Evolutionary conservation across 2,113 vertebrate genomes (phyloP), one percentile per base, ranked within the genome.

Genomic region (Chloropsis cyanopogon): DNA sequence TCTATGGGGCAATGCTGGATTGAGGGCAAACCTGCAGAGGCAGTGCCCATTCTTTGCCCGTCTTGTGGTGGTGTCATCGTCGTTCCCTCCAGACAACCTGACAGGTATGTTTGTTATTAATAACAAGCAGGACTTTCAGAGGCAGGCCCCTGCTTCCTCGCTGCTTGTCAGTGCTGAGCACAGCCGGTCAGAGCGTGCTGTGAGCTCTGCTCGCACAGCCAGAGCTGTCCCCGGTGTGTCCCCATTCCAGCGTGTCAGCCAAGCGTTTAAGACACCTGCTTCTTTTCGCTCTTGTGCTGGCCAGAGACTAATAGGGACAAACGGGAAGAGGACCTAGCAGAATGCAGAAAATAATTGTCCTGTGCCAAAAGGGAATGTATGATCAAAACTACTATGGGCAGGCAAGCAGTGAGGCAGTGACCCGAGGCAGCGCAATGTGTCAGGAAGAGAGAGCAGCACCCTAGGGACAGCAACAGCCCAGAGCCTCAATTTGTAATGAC

Each of bases 401-500:
- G 87, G 91, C 95, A 93, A 95, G 88, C 80, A 85, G 96, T 5
- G 96, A 97, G 94, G 94, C 95, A 85, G 92, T 98, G 97, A 97
- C 97, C 97, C 94, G 89, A 97, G 93, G 97, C 97, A 96, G 91
- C 0, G 4, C 95, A 97, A 96, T 96, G 95, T 96, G 90, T 97
- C 95, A 96, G 86, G 77, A 77, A 92, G 82, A 93, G 95, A 95
- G 77, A 96, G 93, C 97, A 97, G 96, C 96, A 94, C 96, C 93
- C 91, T 93, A 90, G 97, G 97, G 96, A 97, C 91, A 47, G 77
- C 85, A 78, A 77, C 92, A 90, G 91, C 97, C 86, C 97, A 96
- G 90, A 97, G 96, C 93, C 69, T 97, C 95, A 54, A 96, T 97
- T 92, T 95, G 93, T 96, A 96, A 97, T 95, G 92, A 90, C 89